A percentile compares a stretch with the other conserved stretches of the same genome.
These are phyloP conservation scores for Heterohyrax brucei DNA, from an alignment of 2,797 vertebrate genomes.

Conservation along the genomic window DNA sequence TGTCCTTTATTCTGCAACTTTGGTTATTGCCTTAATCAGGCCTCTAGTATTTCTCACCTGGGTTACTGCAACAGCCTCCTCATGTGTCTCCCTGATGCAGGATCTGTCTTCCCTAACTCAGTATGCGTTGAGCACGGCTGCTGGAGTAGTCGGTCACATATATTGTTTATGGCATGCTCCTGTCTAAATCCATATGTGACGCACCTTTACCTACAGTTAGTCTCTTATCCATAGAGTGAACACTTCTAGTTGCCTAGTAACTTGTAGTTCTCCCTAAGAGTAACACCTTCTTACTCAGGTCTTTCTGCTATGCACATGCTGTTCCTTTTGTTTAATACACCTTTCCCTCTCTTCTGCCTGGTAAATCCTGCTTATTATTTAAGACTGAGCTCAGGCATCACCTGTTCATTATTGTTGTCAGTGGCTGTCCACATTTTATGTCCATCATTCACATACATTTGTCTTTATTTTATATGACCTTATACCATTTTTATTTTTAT, in stretches of 20 bases:
- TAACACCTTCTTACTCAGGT: background rate
- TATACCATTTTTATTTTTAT: conserved; percentile 58
- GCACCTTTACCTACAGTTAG: background rate
- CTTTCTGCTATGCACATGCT: background rate
- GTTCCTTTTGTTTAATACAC: background rate
- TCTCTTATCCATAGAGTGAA: background rate
- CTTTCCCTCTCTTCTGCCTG: background rate
- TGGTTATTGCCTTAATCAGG: background rate
- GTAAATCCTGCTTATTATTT: background rate
- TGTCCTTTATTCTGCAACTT: background rate
- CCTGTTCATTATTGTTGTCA: background rate
- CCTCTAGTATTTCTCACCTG: background rate
- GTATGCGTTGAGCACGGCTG: background rate
- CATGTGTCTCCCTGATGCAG: background rate
- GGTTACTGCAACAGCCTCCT: background rate
- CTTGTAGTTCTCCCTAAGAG: background rate
- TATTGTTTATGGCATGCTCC: background rate
- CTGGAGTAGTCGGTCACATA: background rate
- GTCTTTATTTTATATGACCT: background rate
- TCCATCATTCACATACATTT: background rate
- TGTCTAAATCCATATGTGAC: background rate
- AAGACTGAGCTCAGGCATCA: background rate
- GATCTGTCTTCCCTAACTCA: background rate
- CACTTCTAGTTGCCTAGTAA: background rate
- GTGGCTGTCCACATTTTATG: background rate